Evolutionary conservation across 2,113 vertebrate species (phyloP).

Genomic region (Egretta garzetta): DNA sequence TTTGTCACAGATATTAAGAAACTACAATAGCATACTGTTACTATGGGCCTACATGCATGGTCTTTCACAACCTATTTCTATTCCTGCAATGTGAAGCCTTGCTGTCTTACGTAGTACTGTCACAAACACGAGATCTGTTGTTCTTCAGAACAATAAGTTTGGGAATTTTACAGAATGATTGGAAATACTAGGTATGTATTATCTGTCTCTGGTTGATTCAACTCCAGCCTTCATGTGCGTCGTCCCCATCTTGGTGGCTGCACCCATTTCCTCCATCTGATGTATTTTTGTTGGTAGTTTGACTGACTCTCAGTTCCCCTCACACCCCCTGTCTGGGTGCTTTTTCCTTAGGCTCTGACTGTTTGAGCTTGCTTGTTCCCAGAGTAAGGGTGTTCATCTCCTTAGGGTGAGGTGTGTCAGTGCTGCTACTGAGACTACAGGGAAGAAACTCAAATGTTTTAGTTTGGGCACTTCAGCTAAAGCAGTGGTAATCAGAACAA

Average conservation of each 20-base stretch:
- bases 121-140: neutral
- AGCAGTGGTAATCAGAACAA: neutral
- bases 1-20: neutral
- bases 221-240: neutral
- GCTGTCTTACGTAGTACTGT: neutral
- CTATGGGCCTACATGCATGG: neutral
- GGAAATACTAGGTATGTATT: neutral
- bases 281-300: neutral
- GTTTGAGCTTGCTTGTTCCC: neutral
- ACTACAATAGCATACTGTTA: neutral
- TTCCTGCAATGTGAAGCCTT: neutral
- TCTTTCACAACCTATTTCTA: neutral
- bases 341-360: neutral
- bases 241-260: neutral
- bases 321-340: fast-evolving
- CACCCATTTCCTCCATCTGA: fast-evolving
- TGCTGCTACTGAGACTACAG: neutral
- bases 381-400: neutral
- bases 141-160: neutral
- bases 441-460: neutral
- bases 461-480: neutral
- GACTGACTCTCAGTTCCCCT: neutral
- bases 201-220: neutral
- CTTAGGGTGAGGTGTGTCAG: neutral
- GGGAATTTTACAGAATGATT: neutral